Evolutionary conservation across 2,888 invertebrate species (phyloP).

Genomic region (Lysandra bellargus): DNA sequence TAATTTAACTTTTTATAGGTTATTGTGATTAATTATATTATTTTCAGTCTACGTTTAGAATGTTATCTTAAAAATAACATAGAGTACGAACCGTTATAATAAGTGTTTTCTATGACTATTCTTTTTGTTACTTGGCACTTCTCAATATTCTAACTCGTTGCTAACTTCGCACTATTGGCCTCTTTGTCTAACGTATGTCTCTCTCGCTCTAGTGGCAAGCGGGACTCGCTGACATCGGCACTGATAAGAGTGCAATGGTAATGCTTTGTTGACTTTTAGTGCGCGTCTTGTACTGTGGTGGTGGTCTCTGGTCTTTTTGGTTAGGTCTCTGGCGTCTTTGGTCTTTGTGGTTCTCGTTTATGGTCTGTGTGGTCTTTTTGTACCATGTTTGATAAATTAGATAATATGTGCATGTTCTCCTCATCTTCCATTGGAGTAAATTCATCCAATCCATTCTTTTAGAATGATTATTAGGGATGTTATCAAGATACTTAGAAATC

Average conservation of each 20-base stretch:
- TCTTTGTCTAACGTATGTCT: slow-evolving; percentile 36
- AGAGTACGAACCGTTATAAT: background rate
- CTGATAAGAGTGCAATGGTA: slow-evolving; percentile 61
- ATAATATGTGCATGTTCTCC: background rate
- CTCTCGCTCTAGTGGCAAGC: slow-evolving; percentile 54
- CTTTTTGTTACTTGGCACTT: background rate
- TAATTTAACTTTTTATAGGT: too few species aligned
- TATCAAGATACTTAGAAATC: too few species aligned
- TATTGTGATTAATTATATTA: background rate
- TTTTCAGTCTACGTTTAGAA: background rate
- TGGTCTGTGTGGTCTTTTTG: background rate
- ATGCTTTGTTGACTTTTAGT: slow-evolving; percentile 44
- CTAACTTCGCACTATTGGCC: background rate
- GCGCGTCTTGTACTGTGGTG: slow-evolving; percentile 37
- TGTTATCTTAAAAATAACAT: background rate
- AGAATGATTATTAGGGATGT: too few species aligned
- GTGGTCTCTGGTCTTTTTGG: slow-evolving; percentile 33
- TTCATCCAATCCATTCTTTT: too few species aligned
- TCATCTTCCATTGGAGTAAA: background rate
- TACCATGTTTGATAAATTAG: background rate
- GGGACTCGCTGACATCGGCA: slow-evolving; percentile 61
- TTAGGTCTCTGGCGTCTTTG: background rate
- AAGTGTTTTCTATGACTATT: background rate
- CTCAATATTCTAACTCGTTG: background rate
- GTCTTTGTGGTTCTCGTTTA: background rate